Evolutionary conservation across 2,797 vertebrate species (phyloP).

Genomic region (Neosilurus mollespiculum): DNA sequence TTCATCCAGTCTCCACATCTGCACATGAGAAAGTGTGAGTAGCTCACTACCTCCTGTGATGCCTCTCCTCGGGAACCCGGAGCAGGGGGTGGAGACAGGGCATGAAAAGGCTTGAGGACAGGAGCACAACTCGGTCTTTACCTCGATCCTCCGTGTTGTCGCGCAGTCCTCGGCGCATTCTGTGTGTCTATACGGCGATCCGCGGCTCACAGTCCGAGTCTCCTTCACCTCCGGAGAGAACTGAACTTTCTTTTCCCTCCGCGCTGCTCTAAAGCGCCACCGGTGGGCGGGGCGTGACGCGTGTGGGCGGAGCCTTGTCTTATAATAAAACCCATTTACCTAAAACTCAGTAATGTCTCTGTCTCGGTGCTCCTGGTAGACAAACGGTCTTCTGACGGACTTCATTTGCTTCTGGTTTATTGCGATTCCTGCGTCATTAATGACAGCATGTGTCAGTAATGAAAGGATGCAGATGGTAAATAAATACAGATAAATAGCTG

Average conservation of each 20-base stretch:
- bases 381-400: background rate
- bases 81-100: background rate
- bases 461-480: background rate
- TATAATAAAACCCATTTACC: background rate
- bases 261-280: slow-evolving; percentile 59
- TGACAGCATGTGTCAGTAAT: background rate
- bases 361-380: background rate
- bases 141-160: slow-evolving; percentile 16
- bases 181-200: slow-evolving; percentile 21
- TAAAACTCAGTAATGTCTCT: slow-evolving; percentile 18
- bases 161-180: slow-evolving; percentile 20
- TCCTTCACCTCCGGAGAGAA: slow-evolving; percentile 61
- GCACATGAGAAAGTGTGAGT: slow-evolving; percentile 16
- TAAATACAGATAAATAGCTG: background rate
- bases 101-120: background rate
- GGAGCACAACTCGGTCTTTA: background rate
- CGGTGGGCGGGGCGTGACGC: slow-evolving; percentile 50
- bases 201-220: slow-evolving; percentile 2
- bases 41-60: background rate
- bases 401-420: background rate
- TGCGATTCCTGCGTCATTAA: background rate
- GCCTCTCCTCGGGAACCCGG: slow-evolving; percentile 16
- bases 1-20: background rate
- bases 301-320: background rate
- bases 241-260: slow-evolving; percentile 71